Base-by-base conservation (phyloP, 2,113 vertebrate genomes). In the Ophthalmolycus amberensis region DNA sequence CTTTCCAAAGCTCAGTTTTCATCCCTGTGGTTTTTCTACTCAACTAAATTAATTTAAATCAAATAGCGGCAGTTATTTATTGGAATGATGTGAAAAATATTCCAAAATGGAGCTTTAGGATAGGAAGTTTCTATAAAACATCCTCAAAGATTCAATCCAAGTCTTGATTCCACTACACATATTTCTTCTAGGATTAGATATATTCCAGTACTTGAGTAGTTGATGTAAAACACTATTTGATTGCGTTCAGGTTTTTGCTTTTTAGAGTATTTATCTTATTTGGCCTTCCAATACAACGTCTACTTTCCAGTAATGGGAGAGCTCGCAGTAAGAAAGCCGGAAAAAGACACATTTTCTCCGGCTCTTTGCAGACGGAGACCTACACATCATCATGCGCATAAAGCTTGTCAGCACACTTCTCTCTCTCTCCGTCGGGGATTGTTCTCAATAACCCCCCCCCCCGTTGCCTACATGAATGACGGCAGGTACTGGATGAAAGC, bases 401-500 rank as follows among this genome's bases (percentile, higher is more conserved):
- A 83, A 85, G 87, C 88, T 79, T 82, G 87, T 90, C 88, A 89
- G 70, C 90, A 60, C 84, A 78, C 85, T 80, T 84, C 83, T 86
- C 74, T 75, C 25, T 25, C 85, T 71, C 85, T 71, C 48, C 77
- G 10, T 77, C 70, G 76, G 14, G 58, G 86, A 89, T 87, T 87
- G 85, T 85, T 88, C 85, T 85, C 77, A 85, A 80, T 85, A 90
- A 83, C 82, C 80, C 29, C 25, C 25, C 25, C 25, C 29, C 68
- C 58, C 11, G 75, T 67, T 82, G 77, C 81, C 65, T 80, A 84
- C 77, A 89, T 87, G 88, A 85, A 80, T 72, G 75, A 86, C 81
- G 86, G 89, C 86, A 86, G 85, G 76, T 90, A 66, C 63, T 87
- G 91, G 90, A 88, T 73, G 70, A 88, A 76, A 86, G 88, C 88